Base-by-base conservation (phyloP, 2,888 invertebrate species). In the Tetragonisca angustula region DNA sequence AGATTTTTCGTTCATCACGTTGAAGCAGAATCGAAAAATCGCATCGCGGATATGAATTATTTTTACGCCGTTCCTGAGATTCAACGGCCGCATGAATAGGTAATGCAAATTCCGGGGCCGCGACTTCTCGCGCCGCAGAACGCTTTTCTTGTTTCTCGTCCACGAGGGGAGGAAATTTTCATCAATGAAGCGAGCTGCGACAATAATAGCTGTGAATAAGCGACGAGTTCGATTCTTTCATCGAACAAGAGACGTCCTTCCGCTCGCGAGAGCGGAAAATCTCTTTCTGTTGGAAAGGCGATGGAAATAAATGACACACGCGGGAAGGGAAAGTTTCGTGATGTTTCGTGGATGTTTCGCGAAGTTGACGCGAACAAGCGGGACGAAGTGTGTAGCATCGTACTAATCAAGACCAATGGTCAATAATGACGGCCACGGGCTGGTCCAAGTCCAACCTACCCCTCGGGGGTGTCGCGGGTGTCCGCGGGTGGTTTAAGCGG, bases 401-500 rank as follows among this genome's bases (percentile, higher is more conserved):
- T 72, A 80, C 85, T 91, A 91, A 89, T 89, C 87, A 89, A 88
- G 89, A 89, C 86, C 89, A 89, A 89, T 89, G 88, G 89, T 90
- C 91, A 92, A 92, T 91, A 90, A 92, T 92, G 91, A 91, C 91
- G 90, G 90, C 88, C 87, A 88, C 85, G 88, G 88, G 87, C 79
- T 83, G 88, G 88, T 87, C 87, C 87, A 81, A 85, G 88, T 83
- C 85, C 87, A 85, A 88, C 83, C 86, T 84, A 87, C 87, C 88
- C 87, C 80, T 85, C 76, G 79, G 59, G 73, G 54, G 73, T 79
- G 79, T 80, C 84, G 86, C 84, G 86, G 72, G 87, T 88, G 86
- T 78, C 0, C 87, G 74, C 81, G 84, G 87, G 84, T 87, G 89
- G 84, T 87, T 89, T 84, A 85, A 89, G 89, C 84, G 77, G 27